Conservation (phyloP, 2,113 vertebrate species). For the Acrocephalus kingi region DNA sequence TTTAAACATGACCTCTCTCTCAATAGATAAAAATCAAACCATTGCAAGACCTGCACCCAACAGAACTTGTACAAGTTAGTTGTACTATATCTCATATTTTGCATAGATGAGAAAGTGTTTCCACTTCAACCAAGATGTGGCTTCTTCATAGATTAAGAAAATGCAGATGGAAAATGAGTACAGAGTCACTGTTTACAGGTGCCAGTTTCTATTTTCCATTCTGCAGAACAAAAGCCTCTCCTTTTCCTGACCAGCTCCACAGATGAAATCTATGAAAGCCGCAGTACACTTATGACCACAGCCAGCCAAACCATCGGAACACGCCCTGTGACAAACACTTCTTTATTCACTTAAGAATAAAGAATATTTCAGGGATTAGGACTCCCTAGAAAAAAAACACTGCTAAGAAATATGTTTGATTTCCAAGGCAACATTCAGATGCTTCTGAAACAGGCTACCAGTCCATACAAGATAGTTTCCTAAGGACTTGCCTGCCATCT, state of each 20-base stretch:
- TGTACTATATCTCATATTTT: neutral
- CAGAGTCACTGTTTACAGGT: neutral
- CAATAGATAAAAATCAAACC: neutral
- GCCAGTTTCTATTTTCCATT: neutral
- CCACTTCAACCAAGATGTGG: neutral
- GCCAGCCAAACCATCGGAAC: neutral
- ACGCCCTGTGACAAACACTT: neutral
- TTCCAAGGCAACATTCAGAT: neutral
- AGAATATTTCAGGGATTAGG: neutral
- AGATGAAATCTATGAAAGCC: neutral
- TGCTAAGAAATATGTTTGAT: neutral
- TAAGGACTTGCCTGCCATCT: neutral
- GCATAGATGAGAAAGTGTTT: neutral
- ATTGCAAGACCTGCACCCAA: neutral
- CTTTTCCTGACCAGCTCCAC: neutral
- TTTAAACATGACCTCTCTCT: neutral
- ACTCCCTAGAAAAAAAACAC: neutral
- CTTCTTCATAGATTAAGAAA: neutral
- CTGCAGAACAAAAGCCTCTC: neutral
- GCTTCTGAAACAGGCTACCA: neutral
- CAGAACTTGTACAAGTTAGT: neutral
- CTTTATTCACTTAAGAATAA: neutral
- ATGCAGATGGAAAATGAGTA: neutral
- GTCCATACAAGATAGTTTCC: neutral
- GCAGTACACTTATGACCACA: neutral